Percentiles rank a stretch among this genome's conserved stretches.
Evolutionary conservation across 2,797 vertebrate species (phyloP).

Genomic region (Vireo griseus): DNA sequence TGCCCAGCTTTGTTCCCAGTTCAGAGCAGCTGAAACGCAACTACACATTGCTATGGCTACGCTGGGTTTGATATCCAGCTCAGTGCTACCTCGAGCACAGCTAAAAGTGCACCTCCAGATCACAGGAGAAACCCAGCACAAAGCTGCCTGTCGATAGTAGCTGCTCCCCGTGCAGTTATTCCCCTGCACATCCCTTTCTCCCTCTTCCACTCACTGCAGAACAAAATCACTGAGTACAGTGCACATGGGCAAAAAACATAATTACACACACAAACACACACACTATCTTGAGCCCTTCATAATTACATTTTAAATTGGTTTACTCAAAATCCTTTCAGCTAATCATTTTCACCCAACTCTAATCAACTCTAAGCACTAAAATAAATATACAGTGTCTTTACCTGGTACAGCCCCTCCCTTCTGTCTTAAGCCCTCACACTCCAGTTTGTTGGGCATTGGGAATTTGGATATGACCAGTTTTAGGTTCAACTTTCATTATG

Average conservation of each 20-base stretch:
- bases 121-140: not conserved
- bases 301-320: conserved; percentile 53
- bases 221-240: not conserved
- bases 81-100: not conserved
- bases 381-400: conserved; percentile 49
- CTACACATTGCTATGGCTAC: not conserved
- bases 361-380: conserved; percentile 14
- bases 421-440: not conserved
- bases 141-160: not conserved
- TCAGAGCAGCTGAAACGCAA: not conserved
- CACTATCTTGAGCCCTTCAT: conserved; percentile 28
- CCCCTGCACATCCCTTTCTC: not conserved
- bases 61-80: not conserved
- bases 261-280: conserved; percentile 17
- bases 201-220: not conserved
- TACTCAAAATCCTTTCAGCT: conserved; percentile 30
- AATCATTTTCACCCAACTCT: conserved; percentile 30
- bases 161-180: not conserved
- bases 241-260: conserved; percentile 20
- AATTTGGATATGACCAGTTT: not conserved
- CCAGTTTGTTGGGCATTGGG: not conserved
- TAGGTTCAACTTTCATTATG: conserved; percentile 9
- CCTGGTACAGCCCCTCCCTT: not conserved
- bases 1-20: not conserved
- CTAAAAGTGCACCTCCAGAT: not conserved